Base-by-base conservation (phyloP, 2,888 invertebrate genomes). In the Pimpla rufipes region DNA sequence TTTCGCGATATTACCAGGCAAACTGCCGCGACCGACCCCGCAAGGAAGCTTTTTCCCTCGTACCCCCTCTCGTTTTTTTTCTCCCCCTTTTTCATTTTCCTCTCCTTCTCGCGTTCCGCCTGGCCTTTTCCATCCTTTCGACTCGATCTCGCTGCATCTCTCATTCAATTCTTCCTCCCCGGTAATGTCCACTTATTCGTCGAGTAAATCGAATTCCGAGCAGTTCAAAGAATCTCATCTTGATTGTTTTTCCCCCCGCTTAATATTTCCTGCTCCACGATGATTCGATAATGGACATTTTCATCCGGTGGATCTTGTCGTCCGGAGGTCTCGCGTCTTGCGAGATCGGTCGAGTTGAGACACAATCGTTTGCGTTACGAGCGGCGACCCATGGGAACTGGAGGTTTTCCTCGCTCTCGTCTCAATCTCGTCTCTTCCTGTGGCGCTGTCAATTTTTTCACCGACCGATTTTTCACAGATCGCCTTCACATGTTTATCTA, bases 1-100 rank as follows among this genome's bases (percentile, higher is more conserved):
- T 92, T 93, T 90, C 90, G 88, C 90, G 90, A 92, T 93, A 93
- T 93, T 93, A 91, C 91, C 88, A 88, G 88, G 87, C 86, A 85
- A 50, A 81, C 86, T 84, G 84, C 82, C 66, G 35, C 29, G 52
- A 23, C 52, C 87, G 85, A 85, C 81, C 87, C 86, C 84, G 67
- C 84, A 77, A 83, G 85, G 70, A 73, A 79, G 75, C 81, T 85
- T 42, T 67, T 35, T 75, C 67, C n/a, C n/a, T n/a, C n/a, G n/a
- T n/a, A n/a, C n/a, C n/a, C n/a, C n/a, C n/a, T 57, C 62, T 37
- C 71, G 50, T 45, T 47, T 59, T 81, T 71, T 16, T 62, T 55
- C 29, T 81, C 29, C 62, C 21, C 64, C 21, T 70, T 62, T 75
- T 77, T 47, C 21, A 47, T 18, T 21, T 55, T 11, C 29, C 68